Percentiles rank a stretch among this genome's conserved stretches.
Conservation (phyloP, 2,113 vertebrate species). For the Globicephala melas region DNA sequence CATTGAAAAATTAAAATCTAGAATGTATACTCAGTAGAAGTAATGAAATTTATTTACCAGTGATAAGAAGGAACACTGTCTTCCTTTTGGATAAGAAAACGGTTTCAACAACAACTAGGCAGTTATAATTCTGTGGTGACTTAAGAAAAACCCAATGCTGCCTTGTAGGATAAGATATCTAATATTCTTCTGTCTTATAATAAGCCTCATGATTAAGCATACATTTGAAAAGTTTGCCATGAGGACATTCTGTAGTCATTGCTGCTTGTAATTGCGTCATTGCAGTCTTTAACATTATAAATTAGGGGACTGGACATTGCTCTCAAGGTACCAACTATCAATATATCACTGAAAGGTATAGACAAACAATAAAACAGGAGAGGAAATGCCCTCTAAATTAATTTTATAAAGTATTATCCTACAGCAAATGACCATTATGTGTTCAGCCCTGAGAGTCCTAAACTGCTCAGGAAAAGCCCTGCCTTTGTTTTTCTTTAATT, state of each 20-base stretch:
- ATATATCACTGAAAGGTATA: neutral
- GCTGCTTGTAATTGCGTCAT: neutral
- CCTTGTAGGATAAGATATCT: neutral
- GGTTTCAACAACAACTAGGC: neutral
- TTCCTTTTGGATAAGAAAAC: neutral
- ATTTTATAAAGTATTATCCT: neutral
- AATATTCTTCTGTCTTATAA: neutral
- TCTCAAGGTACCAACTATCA: neutral
- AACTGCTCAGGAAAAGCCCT: neutral
- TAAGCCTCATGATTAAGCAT: neutral
- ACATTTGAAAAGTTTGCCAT: neutral
- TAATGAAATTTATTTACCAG: neutral
- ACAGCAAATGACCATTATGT: neutral
- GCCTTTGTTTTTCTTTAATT: neutral
- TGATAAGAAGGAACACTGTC: neutral
- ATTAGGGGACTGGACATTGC: neutral
- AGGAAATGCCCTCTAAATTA: neutral
- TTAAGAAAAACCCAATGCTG: slow-evolving; percentile 8
- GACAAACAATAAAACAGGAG: neutral
- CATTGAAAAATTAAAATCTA: slow-evolving; percentile 59
- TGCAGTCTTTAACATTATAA: neutral
- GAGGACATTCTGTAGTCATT: neutral
- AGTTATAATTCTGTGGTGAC: slow-evolving; percentile 6
- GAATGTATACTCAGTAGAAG: neutral
- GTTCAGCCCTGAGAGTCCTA: neutral